These are phyloP conservation scores for Amphiprion percula DNA, from an alignment of 2,113 vertebrate species.

Conservation along the genomic window DNA sequence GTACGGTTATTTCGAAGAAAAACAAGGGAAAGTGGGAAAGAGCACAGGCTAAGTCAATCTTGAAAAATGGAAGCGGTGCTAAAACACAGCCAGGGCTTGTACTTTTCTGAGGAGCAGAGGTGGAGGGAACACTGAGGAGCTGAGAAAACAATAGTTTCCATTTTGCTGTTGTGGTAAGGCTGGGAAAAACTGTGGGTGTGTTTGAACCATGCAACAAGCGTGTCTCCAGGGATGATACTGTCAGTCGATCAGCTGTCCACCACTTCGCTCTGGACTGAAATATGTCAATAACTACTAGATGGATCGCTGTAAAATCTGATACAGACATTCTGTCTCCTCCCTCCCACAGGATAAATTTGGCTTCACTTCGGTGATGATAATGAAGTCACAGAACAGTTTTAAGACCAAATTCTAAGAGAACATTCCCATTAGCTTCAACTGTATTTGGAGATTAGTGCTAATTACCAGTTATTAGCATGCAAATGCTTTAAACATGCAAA, in stretches of 20 bases:
- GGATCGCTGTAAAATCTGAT: not conserved
- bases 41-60: conserved; percentile 43
- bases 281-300: not conserved
- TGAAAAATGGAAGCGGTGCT: conserved; percentile 34
- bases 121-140: not conserved
- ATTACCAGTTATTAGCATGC: not conserved
- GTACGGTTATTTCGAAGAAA: conserved; percentile 43
- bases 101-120: conserved; percentile 6
- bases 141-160: conserved; percentile 8
- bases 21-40: conserved; percentile 16
- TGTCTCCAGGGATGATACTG: not conserved
- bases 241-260: not conserved
- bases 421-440: too few species aligned
- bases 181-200: conserved; percentile 10
- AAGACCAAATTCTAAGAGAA: too few species aligned
- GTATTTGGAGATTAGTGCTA: not conserved
- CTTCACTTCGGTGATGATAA: not conserved
- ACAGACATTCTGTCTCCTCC: not conserved
- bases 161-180: not conserved
- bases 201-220: not conserved
- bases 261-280: conserved; percentile 8
- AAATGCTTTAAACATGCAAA: conserved; percentile 18
- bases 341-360: not conserved
- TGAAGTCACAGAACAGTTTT: too few species aligned
- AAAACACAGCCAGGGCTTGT: not conserved